These are phyloP conservation scores for Corvus moneduloides DNA, from an alignment of 2,113 vertebrate species.

Conservation along the genomic window DNA sequence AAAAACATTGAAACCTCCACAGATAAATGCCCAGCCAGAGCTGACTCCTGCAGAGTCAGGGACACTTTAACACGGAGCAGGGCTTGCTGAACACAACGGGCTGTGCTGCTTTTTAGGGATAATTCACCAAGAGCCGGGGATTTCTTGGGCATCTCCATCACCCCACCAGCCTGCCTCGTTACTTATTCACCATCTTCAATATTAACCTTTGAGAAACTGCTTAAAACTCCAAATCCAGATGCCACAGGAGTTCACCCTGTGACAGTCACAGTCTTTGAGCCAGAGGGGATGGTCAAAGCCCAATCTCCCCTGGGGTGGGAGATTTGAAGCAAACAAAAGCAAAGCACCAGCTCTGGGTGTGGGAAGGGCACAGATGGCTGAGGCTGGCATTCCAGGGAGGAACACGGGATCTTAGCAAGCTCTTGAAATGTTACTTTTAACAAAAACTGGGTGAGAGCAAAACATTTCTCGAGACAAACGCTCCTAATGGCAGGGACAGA, in stretches of 20 bases:
- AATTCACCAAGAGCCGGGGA: not conserved
- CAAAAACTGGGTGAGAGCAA: not conserved
- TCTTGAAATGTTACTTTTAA: not conserved
- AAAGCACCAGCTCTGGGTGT: not conserved
- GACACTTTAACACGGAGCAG: not conserved
- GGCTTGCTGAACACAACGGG: not conserved
- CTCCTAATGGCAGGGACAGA: not conserved
- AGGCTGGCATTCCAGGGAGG: conserved; percentile 17
- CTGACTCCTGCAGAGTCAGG: not conserved
- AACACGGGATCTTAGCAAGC: not conserved
- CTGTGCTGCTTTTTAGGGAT: not conserved
- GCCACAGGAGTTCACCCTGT: not conserved
- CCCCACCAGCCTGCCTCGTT: not conserved
- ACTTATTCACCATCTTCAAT: not conserved
- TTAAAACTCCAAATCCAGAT: not conserved
- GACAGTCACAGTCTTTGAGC: not conserved
- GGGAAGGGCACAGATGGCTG: conserved; percentile 40
- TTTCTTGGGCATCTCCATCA: not conserved
- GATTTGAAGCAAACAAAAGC: not conserved
- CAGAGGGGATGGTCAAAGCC: not conserved
- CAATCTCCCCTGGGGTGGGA: not conserved
- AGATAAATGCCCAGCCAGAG: not conserved
- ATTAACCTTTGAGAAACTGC: not conserved
- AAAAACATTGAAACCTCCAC: not conserved
- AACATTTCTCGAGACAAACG: not conserved